phyloP scores from a whole-genome alignment of 2,797 vertebrate species.

The Urosaurus nigricauda region DNA sequence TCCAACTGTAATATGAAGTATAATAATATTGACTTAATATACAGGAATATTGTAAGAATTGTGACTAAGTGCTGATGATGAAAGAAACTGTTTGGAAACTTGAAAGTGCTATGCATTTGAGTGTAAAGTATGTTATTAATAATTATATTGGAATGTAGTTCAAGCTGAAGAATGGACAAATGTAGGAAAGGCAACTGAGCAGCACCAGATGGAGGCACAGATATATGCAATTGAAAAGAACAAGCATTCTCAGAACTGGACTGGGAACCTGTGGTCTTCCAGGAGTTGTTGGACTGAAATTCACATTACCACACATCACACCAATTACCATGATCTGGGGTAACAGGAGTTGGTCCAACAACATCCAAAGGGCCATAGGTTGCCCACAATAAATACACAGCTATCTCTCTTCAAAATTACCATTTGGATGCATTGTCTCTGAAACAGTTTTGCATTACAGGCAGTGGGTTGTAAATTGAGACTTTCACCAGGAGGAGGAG shows the following conservation, averaged over 20 bases:
- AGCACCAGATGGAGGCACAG: background rate
- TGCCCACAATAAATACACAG: background rate
- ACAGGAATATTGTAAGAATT: background rate
- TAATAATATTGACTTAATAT: too few relatives aligned
- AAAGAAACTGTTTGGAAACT: background rate
- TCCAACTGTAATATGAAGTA: too few relatives aligned
- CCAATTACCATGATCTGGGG: background rate
- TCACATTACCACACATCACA: background rate
- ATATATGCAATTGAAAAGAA: background rate
- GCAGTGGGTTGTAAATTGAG: background rate
- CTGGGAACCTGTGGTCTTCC: background rate
- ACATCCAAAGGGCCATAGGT: background rate
- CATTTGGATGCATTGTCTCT: background rate
- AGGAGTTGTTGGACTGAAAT: background rate
- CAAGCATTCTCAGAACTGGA: background rate
- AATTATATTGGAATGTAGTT: background rate
- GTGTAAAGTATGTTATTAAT: background rate
- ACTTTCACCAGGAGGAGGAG: background rate
- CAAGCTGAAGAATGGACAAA: background rate
- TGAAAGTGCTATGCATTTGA: background rate
- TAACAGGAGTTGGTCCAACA: background rate
- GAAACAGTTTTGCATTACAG: background rate
- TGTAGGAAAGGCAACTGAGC: background rate
- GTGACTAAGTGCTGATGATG: background rate
- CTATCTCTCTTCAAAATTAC: background rate